Evolutionary conservation across 1,140 invertebrate genomes (phyloP), one percentile per base, ranked within the genome.

Genomic region (Pogonomyrmex californicus): DNA sequence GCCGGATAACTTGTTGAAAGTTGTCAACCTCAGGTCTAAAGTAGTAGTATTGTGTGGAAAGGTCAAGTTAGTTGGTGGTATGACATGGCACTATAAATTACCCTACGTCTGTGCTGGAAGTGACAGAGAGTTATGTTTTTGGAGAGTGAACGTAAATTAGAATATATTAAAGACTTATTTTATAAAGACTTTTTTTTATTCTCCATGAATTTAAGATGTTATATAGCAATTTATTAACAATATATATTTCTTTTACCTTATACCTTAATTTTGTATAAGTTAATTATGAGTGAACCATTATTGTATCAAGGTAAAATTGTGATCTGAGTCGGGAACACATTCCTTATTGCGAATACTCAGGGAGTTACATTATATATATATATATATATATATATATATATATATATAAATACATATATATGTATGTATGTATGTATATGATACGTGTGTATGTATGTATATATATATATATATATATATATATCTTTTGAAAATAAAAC

Each of bases 51-150:
- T 97, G 1, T 96, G 95, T 88, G 95, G 95, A 0, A 91, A 93
- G 58, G 87, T 97, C 1, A 95, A 95, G 85, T 92, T 97, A 14
- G 95, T 95, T 38, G 96, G 96, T 30, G 96, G 96, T 58, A 89
- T 97, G 58, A 95, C 95, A 1, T 97, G 97, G 96, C 97, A 97
- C 92, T 96, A 96, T 83, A 95, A 96, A 76, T 93, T 97, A 78
- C 97, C 96, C 0, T 96, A 97, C 77, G 92, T 97, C 63, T 97
- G 96, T 88, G 95, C 96, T 5, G 96, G 96, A 14, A 96, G 96
- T 92, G 96, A 97, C 89, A 94, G 95, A 82, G 96, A 96, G 91
- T 86, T 97, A 23, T 95, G 94, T 88, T 96, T 97, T 91, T 97
- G 97, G 97, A 96, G 96, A 93, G 93, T 97, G 60, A 95, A 95